Percentiles rank a stretch among this genome's conserved stretches.
Conservation (phyloP, 2,888 invertebrate species). For the Abrostola tripartita region DNA sequence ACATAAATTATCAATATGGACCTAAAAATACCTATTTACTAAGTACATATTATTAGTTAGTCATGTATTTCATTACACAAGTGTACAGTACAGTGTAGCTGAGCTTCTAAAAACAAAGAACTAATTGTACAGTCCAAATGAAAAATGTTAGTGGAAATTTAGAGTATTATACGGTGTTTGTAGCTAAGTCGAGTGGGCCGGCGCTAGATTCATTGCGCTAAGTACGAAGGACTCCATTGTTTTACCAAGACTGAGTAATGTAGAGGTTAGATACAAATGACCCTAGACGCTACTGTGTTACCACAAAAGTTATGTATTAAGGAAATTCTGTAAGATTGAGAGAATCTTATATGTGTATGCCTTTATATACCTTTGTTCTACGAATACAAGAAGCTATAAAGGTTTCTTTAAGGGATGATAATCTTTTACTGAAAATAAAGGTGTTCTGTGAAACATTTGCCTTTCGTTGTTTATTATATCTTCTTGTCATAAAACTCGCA, state of each 20-base stretch:
- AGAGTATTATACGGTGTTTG: constrained; percentile 2
- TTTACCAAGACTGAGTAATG: constrained; percentile 24
- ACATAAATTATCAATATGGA: no score
- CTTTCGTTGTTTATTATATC: neutral
- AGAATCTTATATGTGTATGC: neutral
- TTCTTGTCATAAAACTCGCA: neutral
- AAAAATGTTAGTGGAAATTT: no score
- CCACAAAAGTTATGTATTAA: constrained; percentile 24
- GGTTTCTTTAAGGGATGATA: neutral
- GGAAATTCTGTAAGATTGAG: constrained; percentile 2
- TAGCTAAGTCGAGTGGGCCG: neutral
- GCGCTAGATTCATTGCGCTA: constrained; percentile 28
- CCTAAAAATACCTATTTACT: no score
- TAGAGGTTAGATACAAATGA: constrained; percentile 18
- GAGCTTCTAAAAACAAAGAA: no score
- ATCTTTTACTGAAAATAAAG: neutral
- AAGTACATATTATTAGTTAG: no score
- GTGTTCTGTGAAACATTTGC: neutral
- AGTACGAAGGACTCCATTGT: constrained; percentile 32
- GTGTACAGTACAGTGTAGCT: no score
- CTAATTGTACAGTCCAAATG: no score
- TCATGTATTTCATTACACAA: no score
- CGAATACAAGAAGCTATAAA: neutral
- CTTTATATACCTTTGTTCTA: no score
- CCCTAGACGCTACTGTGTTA: constrained; percentile 26